Evolutionary conservation across 2,113 vertebrate genomes (phyloP).

Genomic region (Stegostoma tigrinum): DNA sequence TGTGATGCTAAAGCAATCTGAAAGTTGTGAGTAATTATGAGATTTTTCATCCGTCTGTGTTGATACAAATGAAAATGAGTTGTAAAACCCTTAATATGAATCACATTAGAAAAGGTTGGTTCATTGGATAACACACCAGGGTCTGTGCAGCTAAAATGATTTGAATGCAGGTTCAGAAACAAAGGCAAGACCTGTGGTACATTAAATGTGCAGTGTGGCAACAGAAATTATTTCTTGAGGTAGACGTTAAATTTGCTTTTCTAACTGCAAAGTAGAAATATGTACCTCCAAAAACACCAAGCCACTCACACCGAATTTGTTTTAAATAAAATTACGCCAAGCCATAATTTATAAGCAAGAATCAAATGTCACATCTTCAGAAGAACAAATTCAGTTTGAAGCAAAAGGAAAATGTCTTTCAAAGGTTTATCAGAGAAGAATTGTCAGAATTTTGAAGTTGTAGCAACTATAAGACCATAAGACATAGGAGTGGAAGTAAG

Average conservation of each 20-base stretch:
- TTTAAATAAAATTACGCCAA: neutral
- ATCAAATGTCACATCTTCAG: neutral
- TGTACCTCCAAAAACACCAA: neutral
- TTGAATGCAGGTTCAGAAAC: neutral
- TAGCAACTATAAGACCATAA: too few species aligned
- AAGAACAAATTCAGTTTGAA: neutral
- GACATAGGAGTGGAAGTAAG: too few species aligned
- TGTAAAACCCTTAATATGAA: constrained; percentile 35
- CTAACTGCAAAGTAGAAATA: neutral
- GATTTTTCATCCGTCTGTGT: constrained; percentile 29
- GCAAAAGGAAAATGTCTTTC: neutral
- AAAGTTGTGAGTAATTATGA: constrained; percentile 13
- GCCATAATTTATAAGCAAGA: neutral
- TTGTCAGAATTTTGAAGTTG: neutral
- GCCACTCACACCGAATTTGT: neutral
- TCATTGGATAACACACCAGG: constrained; percentile 28
- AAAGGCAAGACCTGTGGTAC: neutral
- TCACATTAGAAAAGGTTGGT: constrained; percentile 28
- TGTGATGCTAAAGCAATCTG: constrained; percentile 26
- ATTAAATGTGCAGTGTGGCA: neutral
- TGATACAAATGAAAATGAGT: constrained; percentile 33
- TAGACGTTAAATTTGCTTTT: constrained; percentile 7
- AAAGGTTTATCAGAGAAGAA: neutral
- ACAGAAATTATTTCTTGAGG: neutral
- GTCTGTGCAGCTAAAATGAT: neutral